These are phyloP conservation scores for Platycheirus rosarum DNA, from an alignment of 2,888 invertebrate genomes.

Conservation along the genomic window DNA sequence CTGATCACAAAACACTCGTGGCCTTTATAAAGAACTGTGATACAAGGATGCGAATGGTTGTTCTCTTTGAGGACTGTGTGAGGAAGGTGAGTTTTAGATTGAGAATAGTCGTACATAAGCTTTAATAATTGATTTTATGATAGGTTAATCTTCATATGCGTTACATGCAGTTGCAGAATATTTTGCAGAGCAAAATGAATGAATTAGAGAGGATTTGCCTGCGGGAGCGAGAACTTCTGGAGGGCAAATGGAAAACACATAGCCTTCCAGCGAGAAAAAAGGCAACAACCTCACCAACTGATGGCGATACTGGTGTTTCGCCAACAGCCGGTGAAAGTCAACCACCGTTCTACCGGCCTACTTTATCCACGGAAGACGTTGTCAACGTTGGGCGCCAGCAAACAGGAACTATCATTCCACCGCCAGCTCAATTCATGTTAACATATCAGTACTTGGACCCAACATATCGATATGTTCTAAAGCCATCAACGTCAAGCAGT, in stretches of 20 bases:
- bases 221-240: slow-evolving; percentile 91
- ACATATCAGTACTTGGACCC: slow-evolving; percentile 89
- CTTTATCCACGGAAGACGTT: slow-evolving; percentile 92
- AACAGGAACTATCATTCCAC: slow-evolving; percentile 82
- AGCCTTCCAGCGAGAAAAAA: slow-evolving; percentile 93
- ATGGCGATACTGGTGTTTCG: slow-evolving; percentile 82
- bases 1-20: slow-evolving; percentile 97
- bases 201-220: slow-evolving; percentile 92
- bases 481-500: slow-evolving; percentile 85
- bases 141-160: slow-evolving; percentile 94
- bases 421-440: slow-evolving; percentile 83
- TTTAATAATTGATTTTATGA: neutral
- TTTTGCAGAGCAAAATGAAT: slow-evolving; percentile 91
- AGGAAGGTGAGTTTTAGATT: slow-evolving; percentile 87
- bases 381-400: slow-evolving; percentile 82
- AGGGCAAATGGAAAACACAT: slow-evolving; percentile 95
- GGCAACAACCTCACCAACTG: slow-evolving; percentile 85
- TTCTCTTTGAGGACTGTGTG: slow-evolving; percentile 97
- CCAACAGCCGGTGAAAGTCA: slow-evolving; percentile 82
- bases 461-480: slow-evolving; percentile 88
- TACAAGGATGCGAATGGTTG: slow-evolving; percentile 96
- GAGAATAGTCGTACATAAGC: neutral
- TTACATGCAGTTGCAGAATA: slow-evolving; percentile 93
- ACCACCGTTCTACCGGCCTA: slow-evolving; percentile 87
- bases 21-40: slow-evolving; percentile 95